Base-by-base conservation (phyloP, 2,113 vertebrate genomes). In the Rhinoptilus africanus region DNA sequence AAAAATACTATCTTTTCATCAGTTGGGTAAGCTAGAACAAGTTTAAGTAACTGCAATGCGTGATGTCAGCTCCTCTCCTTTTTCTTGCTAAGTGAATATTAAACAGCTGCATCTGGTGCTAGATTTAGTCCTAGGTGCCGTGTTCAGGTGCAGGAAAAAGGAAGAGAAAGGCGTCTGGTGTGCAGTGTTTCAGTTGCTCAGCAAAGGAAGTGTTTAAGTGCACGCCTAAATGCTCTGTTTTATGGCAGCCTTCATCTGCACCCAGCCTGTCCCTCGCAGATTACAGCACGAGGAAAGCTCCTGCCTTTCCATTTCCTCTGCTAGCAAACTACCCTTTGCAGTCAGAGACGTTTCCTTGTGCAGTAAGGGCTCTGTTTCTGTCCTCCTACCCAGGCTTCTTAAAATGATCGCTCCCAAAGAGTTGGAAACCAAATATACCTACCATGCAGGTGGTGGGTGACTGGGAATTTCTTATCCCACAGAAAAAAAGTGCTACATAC, bases 111-210 rank as follows among this genome's bases (percentile, higher is more conserved):
- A 23, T 82, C 48, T 95, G 89, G 62, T 91, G 80, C 77, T 87
- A 37, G 81, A 76, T 85, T 88, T 93, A 94, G 73, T 53, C 37
- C 13, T 66, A 74, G 77, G 81, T 76, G 74, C 74, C 71, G 53
- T 41, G n/a, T 53, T 92, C 35, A 32, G 28, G 48, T 54, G 95
- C 89, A 93, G 92, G 73, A 95, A 94, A 57, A 95, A 89, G 86
- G 88, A 95, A 87, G 89, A 92, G 77, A 91, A 78, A 75, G 92
- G 53, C 0, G 73, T 75, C 76, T 95, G 88, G 63, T 45, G 84
- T 56, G 43, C 73, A 72, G 66, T 9, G 35, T 85, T 95, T n/a
- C 62, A 30, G 80, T 73, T 85, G 81, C 54, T 91, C 77, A 69
- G 89, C 73, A 79, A 63, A 95, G 93, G 92, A 95, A 91, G 69